Base-by-base conservation (phyloP, 2,113 vertebrate species). In the Noctilio leporinus region DNA sequence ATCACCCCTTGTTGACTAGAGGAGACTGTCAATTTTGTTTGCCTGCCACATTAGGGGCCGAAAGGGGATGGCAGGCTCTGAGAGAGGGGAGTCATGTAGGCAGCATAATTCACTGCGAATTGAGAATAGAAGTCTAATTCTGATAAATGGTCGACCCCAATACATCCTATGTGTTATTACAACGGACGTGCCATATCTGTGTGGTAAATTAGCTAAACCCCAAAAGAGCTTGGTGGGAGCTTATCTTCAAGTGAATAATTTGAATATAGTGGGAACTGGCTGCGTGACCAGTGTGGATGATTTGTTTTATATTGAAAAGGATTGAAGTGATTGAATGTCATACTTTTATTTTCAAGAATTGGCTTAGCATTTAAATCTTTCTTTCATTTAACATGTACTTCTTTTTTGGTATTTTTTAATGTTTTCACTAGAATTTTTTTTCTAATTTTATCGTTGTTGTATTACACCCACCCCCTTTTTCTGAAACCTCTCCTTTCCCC, bases 1-100 rank as follows among this genome's bases (percentile, higher is more conserved):
- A 98, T 98, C 97, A 51, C 98, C 99, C 99, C 99, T 98, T 99
- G 99, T 99, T 99, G 99, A 99, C 98, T 99, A 99, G 98, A 99
- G 98, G 99, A 99, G 99, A 99, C 99, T 98, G 99, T 99, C 99
- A 99, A 99, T 99, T 99, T 99, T 99, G 98, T 99, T 99, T 99
- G 99, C 99, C 98, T 99, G 99, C 99, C 99, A 99, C 99, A 99
- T 99, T 99, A 99, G 97, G 97, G 98, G 99, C 98, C 98, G n/a
- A 98, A 97, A 98, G 99, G 99, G 98, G 99, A 98, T 97, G 98
- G 98, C 93, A 97, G 98, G 97, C 97, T 98, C 98, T 95, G 97
- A 98, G 98, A 98, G 98, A 97, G 96, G 96, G 96, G 97, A 98
- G 98, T 98, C 97, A 95, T 98, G 98, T 98, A 98, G 98, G 98